Percentiles rank a stretch among this genome's conserved stretches.
These are phyloP conservation scores for Drosophila meridionalis DNA, from an alignment of 2,888 invertebrate genomes.

Conservation along the genomic window DNA sequence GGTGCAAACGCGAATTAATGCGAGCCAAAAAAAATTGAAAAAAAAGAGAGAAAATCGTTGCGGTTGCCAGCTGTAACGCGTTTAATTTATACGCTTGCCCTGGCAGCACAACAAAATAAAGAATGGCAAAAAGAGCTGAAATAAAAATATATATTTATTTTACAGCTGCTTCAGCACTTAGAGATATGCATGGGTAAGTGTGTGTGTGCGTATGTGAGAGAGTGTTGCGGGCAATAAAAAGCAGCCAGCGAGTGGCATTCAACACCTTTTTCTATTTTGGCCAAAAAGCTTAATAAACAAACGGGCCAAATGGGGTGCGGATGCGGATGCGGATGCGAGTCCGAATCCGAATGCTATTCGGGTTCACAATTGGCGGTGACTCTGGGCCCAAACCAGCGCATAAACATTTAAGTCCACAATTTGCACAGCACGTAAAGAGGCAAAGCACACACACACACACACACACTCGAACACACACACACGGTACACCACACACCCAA, in stretches of 20 bases:
- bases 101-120: slow-evolving; percentile 61
- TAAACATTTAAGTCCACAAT: slow-evolving; percentile 82
- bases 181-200: slow-evolving; percentile 33
- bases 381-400: slow-evolving; percentile 60
- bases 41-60: slow-evolving; percentile 60
- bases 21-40: slow-evolving; percentile 31
- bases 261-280: slow-evolving; percentile 75
- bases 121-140: slow-evolving; percentile 58
- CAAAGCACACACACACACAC: slow-evolving; percentile 32
- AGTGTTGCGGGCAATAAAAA: slow-evolving; percentile 68
- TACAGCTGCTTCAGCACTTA: slow-evolving; percentile 79
- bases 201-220: slow-evolving; percentile 23
- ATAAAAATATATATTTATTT: slow-evolving; percentile 81
- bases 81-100: slow-evolving; percentile 76
- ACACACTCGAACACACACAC: slow-evolving; percentile 15
- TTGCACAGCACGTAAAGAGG: slow-evolving; percentile 71
- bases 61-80: slow-evolving; percentile 80
- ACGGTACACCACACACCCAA: slow-evolving; percentile 31
- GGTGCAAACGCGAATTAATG: slow-evolving; percentile 74
- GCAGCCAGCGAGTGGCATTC: slow-evolving; percentile 77
- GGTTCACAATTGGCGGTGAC: slow-evolving; percentile 45
- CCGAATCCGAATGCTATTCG: slow-evolving; percentile 13
- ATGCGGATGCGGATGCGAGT: slow-evolving; percentile 47
- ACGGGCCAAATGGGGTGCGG: slow-evolving; percentile 69
- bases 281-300: slow-evolving; percentile 78